Percentiles rank a stretch among this genome's conserved stretches.
Evolutionary conservation across 2,797 vertebrate species (phyloP).

Genomic region (Epinephelus malabaricus): DNA sequence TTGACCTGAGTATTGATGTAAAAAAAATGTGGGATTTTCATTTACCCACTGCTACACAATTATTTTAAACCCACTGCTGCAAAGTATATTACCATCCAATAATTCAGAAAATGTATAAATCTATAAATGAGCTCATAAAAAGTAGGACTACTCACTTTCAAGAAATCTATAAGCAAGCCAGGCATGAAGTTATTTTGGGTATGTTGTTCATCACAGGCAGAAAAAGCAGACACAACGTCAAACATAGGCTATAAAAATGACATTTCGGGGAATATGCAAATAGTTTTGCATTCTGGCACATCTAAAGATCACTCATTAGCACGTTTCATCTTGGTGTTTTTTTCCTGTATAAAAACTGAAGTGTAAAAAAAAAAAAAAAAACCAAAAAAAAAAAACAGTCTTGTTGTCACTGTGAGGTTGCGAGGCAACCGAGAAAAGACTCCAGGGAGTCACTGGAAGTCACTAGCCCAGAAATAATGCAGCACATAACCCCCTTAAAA

Average conservation of each 20-base stretch:
- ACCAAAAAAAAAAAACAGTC: background rate
- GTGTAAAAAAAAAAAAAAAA: background rate
- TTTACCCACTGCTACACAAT: conserved; percentile 6
- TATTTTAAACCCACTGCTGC: background rate
- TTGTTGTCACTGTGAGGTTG: background rate
- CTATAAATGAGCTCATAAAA: background rate
- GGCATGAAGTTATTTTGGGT: background rate
- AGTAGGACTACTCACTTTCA: background rate
- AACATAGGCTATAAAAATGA: background rate
- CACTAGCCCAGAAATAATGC: background rate
- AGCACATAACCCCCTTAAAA: background rate
- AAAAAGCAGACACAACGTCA: background rate
- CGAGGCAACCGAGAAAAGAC: background rate
- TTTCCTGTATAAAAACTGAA: background rate
- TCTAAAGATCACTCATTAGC: background rate
- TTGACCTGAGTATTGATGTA: background rate
- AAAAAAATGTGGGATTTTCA: conserved; percentile 29
- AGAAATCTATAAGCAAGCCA: background rate
- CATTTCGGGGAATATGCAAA: background rate
- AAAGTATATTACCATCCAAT: background rate
- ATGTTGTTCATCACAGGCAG: background rate
- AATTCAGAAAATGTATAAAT: background rate
- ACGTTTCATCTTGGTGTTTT: background rate
- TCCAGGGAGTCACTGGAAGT: background rate
- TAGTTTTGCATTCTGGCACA: background rate